Percentiles rank a stretch among this genome's conserved stretches.
Conservation (phyloP, 2,888 invertebrate species). For the Alloscopus bannaensis region DNA sequence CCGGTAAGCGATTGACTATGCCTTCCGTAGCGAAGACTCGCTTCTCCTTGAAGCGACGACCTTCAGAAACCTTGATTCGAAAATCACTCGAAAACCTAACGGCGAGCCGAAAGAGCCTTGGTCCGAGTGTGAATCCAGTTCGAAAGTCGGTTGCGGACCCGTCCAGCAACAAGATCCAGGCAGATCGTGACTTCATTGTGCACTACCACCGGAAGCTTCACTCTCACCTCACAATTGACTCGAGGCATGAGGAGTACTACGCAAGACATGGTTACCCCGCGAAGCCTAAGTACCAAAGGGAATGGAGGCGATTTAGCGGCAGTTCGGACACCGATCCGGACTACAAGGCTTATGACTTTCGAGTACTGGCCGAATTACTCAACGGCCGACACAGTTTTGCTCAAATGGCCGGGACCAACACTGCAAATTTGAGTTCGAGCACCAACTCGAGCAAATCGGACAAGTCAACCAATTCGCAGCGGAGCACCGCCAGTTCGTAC, state of each 20-base stretch:
- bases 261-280: slow-evolving; percentile 14
- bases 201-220: slow-evolving; percentile 34
- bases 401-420: no score
- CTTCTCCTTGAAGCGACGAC: slow-evolving; percentile 5
- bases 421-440: no score
- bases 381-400: no score
- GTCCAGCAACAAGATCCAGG: not conserved
- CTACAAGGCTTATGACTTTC: slow-evolving; percentile 12
- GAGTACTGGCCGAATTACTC: not conserved
- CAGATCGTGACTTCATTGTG: slow-evolving; percentile 5
- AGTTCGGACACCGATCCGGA: slow-evolving; percentile 30
- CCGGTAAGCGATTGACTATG: not conserved
- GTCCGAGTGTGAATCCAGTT: slow-evolving; percentile 28
- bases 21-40: not conserved
- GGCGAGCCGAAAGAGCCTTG: not conserved
- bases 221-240: slow-evolving; percentile 27
- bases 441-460: no score
- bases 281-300: slow-evolving; percentile 28
- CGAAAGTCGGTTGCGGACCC: slow-evolving; percentile 1
- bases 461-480: no score
- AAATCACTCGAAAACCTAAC: not conserved
- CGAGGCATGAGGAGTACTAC: slow-evolving; percentile 28
- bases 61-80: slow-evolving; percentile 5
- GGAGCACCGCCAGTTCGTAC: no score
- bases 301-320: slow-evolving; percentile 28